Base-by-base conservation (phyloP, 2,113 vertebrate genomes). In the Balaeniceps rex region DNA sequence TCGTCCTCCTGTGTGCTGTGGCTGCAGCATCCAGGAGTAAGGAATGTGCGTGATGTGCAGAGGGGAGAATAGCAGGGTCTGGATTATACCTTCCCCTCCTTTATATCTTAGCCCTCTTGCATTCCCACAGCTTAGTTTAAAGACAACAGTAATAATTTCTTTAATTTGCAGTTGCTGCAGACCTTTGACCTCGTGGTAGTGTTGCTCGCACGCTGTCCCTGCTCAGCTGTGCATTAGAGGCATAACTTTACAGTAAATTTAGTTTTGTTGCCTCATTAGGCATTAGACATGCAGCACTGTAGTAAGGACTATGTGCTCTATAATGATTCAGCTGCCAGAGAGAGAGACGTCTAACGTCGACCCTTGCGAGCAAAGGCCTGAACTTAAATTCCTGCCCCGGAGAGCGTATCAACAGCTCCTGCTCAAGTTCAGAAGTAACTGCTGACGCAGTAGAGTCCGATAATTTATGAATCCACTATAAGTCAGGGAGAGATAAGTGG, bases 211-310 rank as follows among this genome's bases (percentile, higher is more conserved):
- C 49, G 14, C 49, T 1, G 4, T 91, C 57, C 77, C 81, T 76
- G 88, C 70, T 81, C 68, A 22, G 80, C n/a, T 89, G 22, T 87
- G 89, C 89, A 54, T 79, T 57, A 87, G 47, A 34, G 88, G 44
- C 90, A 68, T 47, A 82, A 89, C 87, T 84, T 96, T 34, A 77
- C 70, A 58, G 84, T 54, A 71, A 89, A 94, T 95, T 83, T 75
- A 22, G 36, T 63, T 89, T 40, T 49, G 65, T 83, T 97, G 93
- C 87, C 87, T 95, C 94, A 77, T 94, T 95, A 93, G 58, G 74
- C 84, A 66, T 51, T 82, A 77, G 87, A 34, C 63, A 33, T 31
- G 28, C 68, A 34, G 65, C n/a, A 10, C 80, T 24, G 74, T 72
- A 44, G 57, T 52, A 46, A 70, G 44, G 68, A n/a, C 38, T 76